These are phyloP conservation scores for Atherinomorus stipes DNA, from an alignment of 2,113 vertebrate species.

Conservation along the genomic window DNA sequence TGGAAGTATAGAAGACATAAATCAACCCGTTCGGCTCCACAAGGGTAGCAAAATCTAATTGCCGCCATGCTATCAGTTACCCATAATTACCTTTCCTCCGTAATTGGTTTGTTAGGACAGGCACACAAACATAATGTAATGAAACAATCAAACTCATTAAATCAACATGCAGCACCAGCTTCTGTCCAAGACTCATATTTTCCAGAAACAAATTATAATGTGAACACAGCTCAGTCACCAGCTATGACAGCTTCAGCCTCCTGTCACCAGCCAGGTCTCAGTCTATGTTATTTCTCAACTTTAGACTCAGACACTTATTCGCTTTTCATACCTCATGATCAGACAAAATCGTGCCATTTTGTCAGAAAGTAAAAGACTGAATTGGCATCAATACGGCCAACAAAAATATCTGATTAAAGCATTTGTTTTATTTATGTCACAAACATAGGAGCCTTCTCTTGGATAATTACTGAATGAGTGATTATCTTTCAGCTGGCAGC, in stretches of 20 bases:
- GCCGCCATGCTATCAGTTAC: slow-evolving; percentile 38
- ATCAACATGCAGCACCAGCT: slow-evolving; percentile 7
- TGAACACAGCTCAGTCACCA: background rate
- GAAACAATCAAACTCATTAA: slow-evolving; percentile 13
- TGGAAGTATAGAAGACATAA: slow-evolving; percentile 2
- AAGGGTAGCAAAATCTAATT: slow-evolving; percentile 38
- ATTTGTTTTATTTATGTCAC: too few relatives aligned
- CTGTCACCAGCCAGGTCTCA: background rate
- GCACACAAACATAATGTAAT: background rate
- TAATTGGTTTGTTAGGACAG: slow-evolving; percentile 27
- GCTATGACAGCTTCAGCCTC: background rate
- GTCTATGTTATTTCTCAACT: background rate
- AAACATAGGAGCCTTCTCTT: too few relatives aligned
- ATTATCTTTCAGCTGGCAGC: too few relatives aligned
- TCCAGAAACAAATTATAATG: slow-evolving; percentile 17
- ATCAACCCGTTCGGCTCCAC: slow-evolving; percentile 12
- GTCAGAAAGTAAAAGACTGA: background rate
- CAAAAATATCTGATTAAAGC: too few relatives aligned
- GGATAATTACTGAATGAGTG: too few relatives aligned
- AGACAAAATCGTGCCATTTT: background rate
- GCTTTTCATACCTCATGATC: background rate
- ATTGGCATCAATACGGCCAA: too few relatives aligned
- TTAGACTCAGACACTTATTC: background rate
- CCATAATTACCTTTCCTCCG: slow-evolving; percentile 39
- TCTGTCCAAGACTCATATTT: background rate